Percentiles rank a stretch among this genome's conserved stretches.
Evolutionary conservation across 2,113 vertebrate genomes (phyloP).

Genomic region (Holacanthus passer): DNA sequence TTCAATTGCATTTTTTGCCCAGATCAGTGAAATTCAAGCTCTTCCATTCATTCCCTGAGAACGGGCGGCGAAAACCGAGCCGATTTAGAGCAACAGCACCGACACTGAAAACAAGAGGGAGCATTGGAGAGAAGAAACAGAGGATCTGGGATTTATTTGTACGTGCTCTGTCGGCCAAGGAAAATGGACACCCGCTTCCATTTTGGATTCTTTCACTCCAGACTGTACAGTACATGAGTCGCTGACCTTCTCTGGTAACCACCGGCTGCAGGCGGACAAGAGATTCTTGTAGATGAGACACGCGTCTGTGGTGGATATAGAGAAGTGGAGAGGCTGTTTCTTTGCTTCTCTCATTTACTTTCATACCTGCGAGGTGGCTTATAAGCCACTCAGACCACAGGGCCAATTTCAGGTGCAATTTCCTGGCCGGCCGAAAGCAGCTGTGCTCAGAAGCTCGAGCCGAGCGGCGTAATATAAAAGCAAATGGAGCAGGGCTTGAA

Average conservation of each 20-base stretch:
- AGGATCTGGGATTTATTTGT: conserved; percentile 54
- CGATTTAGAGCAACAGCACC: conserved; percentile 36
- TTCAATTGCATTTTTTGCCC: conserved; percentile 48
- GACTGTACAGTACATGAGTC: conserved; percentile 7
- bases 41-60: conserved; percentile 41
- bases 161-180: conserved; percentile 42
- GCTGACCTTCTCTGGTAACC: conserved; percentile 47
- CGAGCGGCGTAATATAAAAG: conserved; percentile 46
- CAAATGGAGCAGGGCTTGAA: conserved; percentile 60
- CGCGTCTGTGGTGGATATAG: conserved; percentile 28
- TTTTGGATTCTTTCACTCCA: conserved; percentile 31
- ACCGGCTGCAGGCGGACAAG: conserved; percentile 25
- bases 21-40: conserved; percentile 64
- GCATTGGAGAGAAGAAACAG: background rate
- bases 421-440: conserved; percentile 64
- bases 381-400: conserved; percentile 62
- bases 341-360: conserved; percentile 62
- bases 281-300: conserved; percentile 25
- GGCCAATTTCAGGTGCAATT: conserved; percentile 78
- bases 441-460: conserved; percentile 62
- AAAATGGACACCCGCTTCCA: conserved; percentile 51
- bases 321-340: conserved; percentile 38
- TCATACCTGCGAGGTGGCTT: conserved; percentile 52
- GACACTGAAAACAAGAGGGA: conserved; percentile 35
- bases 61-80: conserved; percentile 15